phyloP scores from a whole-genome alignment of 2,888 invertebrate genomes.

The Dyspetes luteomarginatus region DNA sequence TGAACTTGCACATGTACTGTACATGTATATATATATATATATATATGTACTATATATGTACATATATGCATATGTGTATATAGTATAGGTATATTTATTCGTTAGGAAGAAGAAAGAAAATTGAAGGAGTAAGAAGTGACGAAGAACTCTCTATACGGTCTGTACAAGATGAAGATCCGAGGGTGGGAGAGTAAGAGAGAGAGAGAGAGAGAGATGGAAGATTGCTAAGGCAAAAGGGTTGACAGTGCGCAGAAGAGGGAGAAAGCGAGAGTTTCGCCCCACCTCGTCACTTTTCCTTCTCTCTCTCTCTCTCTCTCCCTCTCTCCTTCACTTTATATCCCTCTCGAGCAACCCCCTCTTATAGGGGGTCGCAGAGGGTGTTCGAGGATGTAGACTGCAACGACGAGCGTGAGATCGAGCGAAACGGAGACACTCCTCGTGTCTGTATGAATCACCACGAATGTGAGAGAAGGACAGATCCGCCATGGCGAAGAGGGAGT shows the following conservation, averaged over 20 bases:
- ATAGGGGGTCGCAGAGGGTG: constrained; percentile 18
- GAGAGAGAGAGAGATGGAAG: constrained; percentile 38
- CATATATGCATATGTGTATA: not conserved
- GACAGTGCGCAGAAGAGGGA: constrained; percentile 60
- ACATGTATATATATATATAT: not conserved
- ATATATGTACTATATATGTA: not conserved
- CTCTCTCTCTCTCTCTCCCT: constrained; percentile 1
- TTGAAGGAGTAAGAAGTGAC: constrained; percentile 15
- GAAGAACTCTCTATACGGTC: not conserved
- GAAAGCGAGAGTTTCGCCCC: constrained; percentile 57
- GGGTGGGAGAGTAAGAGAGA: constrained; percentile 9
- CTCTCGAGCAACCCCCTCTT: constrained; percentile 11
- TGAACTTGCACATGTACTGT: too few relatives aligned
- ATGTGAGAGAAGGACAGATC: constrained; percentile 44
- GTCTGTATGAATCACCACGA: not conserved
- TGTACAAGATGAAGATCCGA: constrained; percentile 34
- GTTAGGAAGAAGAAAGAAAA: constrained; percentile 29
- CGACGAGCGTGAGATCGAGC: constrained; percentile 54
- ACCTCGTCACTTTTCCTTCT: not conserved
- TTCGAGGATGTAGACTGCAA: constrained; percentile 47
- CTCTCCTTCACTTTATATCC: constrained; percentile 17
- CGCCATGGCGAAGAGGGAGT: constrained; percentile 25
- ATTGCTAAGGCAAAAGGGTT: constrained; percentile 56
- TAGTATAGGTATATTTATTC: not conserved
- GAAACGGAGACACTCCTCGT: constrained; percentile 49